Base-by-base conservation (phyloP, 2,888 invertebrate genomes). In the Branchinecta sandiegonensis region DNA sequence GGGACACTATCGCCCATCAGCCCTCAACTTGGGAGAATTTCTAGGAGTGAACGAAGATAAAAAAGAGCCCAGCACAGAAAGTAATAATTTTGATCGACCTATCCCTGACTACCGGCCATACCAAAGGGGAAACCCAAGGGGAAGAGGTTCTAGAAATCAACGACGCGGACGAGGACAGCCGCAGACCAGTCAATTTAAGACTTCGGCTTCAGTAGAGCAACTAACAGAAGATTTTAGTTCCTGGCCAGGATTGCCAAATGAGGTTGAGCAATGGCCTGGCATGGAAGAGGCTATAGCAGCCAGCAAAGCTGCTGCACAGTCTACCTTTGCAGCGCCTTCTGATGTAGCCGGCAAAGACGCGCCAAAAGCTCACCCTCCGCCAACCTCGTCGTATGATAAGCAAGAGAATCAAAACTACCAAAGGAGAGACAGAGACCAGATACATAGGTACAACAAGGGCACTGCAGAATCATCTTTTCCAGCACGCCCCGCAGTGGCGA, bases 281-380 rank as follows among this genome's bases (percentile, higher is more conserved):
- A n/a, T 56, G 8, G 56, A 56, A 14, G 56, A 56, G 17, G 56
- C 56, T 56, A 56, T 56, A 56, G 56, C n/a, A 56, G 56, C 56
- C n/a, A 56, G 56, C 17, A 56, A 56, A 56, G 56, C 56, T 56
- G 56, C 56, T 8, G 10, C 56, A 56, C 14, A 14, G 56, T 1
- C 10, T 56, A 10, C n/a, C 9, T 17, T 37, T 37, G 37, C 37
- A 37, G 37, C 37, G 37, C 37, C 37, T 37, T 37, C 6, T 37
- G 37, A 37, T 37, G 37, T 37, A 37, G 37, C 37, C 37, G 37
- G 37, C 4, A 37, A 37, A 37, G 37, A 37, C 37, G 37, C 37
- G 37, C 37, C 37, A 37, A 37, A 37, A 37, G 37, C 37, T 37
- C 37, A 37, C 37, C 37, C 37, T 37, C 37, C 37, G 37, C 37